A percentile compares a stretch with the other conserved stretches of the same genome.
Conservation (phyloP, 64 coral and sea anemone species). For the Cladopsammia gracilis region DNA sequence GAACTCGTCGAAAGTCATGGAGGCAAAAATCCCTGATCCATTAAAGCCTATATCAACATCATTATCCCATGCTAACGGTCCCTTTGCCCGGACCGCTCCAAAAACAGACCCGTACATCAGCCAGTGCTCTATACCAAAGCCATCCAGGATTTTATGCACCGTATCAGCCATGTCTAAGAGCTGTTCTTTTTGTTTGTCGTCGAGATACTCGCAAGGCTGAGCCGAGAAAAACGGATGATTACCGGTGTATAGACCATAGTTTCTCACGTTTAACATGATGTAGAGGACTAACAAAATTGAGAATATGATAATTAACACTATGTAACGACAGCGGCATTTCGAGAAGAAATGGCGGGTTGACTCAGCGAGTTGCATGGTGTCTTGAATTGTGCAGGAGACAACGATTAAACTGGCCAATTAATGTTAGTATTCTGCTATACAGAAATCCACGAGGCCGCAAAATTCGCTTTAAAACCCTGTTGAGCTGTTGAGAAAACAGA, state of each 20-base stretch:
- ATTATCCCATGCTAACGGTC: slow-evolving; percentile 71
- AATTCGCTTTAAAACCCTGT: no score
- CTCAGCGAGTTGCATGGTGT: no score
- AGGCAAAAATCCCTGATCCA: neutral
- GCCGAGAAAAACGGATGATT: slow-evolving; percentile 4
- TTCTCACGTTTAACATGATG: neutral
- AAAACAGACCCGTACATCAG: slow-evolving; percentile 71
- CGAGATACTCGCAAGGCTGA: neutral
- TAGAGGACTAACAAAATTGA: neutral
- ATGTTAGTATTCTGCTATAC: no score
- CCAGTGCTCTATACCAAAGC: slow-evolving; percentile 45
- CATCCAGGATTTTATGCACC: slow-evolving; percentile 58
- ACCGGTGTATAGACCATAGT: neutral
- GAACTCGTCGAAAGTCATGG: neutral
- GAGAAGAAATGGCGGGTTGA: no score
- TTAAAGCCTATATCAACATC: slow-evolving; percentile 71
- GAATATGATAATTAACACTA: no score
- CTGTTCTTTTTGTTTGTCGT: slow-evolving; percentile 1
- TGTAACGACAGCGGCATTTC: no score
- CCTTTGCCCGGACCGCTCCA: slow-evolving; percentile 29
- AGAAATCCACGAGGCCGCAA: no score
- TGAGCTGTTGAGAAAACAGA: no score
- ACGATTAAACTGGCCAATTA: no score
- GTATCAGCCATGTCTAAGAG: slow-evolving; percentile 38
- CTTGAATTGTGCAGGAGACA: no score